Evolutionary conservation across 2,797 vertebrate species (phyloP).

Genomic region (Hafferia zeledoni): DNA sequence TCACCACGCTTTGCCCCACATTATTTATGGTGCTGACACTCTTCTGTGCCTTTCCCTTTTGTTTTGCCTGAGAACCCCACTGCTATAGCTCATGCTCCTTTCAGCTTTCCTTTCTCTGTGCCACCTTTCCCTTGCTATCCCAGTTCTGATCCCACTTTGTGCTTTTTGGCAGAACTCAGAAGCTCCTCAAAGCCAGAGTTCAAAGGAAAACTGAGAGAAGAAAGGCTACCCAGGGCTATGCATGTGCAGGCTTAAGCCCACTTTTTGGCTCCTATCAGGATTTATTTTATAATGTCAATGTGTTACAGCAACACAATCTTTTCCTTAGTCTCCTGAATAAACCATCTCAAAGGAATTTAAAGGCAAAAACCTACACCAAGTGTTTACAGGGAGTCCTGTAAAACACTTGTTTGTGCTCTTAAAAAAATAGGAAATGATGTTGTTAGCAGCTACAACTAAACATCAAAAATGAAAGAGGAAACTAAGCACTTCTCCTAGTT

Average conservation of each 20-base stretch:
- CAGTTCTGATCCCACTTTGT: conserved; percentile 1
- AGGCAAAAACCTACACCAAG: neutral
- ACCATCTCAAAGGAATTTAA: neutral
- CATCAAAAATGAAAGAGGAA: conserved; percentile 8
- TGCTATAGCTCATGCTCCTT: neutral
- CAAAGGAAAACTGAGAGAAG: conserved; percentile 2
- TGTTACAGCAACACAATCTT: neutral
- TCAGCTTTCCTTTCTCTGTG: neutral
- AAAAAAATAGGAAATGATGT: neutral
- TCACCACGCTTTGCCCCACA: neutral
- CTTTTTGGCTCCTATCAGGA: neutral
- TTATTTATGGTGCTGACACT: neutral
- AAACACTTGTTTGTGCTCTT: neutral
- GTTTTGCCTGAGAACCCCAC: neutral
- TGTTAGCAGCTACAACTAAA: conserved; percentile 14
- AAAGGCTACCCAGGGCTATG: neutral
- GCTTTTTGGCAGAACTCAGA: neutral
- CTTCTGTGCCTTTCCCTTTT: neutral
- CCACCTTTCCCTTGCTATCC: neutral
- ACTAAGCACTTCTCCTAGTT: neutral
- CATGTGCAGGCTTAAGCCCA: neutral
- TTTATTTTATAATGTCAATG: neutral
- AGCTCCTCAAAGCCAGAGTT: conserved; percentile 8
- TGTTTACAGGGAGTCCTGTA: neutral
- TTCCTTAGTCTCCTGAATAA: neutral